Evolutionary conservation across 2,113 vertebrate species (phyloP).

Genomic region (Xenus cinereus): DNA sequence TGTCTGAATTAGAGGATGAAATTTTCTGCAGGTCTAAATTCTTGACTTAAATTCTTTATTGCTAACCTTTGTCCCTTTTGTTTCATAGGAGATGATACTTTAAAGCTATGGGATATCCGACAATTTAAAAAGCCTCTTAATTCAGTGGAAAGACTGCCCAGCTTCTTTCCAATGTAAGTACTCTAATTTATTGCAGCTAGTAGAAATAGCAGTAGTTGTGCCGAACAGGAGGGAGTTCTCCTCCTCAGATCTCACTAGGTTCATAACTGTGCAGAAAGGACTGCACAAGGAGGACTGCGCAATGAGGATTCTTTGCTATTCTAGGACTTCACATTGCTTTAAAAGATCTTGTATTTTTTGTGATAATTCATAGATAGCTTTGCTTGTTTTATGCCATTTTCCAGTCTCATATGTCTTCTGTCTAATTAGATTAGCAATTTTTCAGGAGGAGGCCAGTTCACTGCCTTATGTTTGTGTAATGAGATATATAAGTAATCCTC

Average conservation of each 20-base stretch:
- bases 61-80: background rate
- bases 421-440: background rate
- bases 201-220: background rate
- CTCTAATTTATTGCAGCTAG: background rate
- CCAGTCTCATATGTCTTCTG: background rate
- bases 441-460: background rate
- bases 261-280: background rate
- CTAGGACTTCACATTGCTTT: background rate
- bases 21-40: background rate
- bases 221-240: background rate
- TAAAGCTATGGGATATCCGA: slow-evolving; percentile 96
- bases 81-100: slow-evolving; percentile 89
- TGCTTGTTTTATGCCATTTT: background rate
- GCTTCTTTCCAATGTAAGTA: slow-evolving; percentile 92
- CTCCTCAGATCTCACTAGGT: background rate
- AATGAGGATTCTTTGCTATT: background rate
- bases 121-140: slow-evolving; percentile 92
- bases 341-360: background rate
- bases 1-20: background rate
- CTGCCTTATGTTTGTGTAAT: background rate
- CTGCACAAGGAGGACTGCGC: background rate
- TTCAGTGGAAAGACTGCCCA: slow-evolving; percentile 81
- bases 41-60: background rate
- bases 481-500: background rate
- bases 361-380: background rate